A percentile compares a stretch with the other conserved stretches of the same genome.
Conservation (phyloP, 2,113 vertebrate genomes). For the Dasyurus viverrinus region DNA sequence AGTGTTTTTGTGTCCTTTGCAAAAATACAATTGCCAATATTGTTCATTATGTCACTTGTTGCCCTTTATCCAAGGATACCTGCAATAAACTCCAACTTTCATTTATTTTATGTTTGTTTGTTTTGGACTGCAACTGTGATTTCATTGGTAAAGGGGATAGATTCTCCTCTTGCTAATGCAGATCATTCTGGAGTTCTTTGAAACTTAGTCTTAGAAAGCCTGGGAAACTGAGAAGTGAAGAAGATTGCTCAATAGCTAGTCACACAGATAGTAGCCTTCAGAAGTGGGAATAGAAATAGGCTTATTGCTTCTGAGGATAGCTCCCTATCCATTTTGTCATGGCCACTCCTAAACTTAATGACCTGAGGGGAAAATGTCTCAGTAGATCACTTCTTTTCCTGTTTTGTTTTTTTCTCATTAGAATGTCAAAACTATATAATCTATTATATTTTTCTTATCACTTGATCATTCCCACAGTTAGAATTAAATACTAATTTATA, state of each 20-base stretch:
- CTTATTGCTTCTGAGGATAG: not conserved
- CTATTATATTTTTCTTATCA: not conserved
- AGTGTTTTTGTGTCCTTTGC: conserved; percentile 54
- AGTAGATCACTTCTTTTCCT: not conserved
- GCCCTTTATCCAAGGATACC: conserved; percentile 30
- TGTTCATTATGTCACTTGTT: conserved; percentile 40
- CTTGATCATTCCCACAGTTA: not conserved
- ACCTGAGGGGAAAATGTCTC: not conserved
- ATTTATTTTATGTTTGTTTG: not conserved
- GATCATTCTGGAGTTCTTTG: not conserved
- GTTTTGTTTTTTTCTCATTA: not conserved
- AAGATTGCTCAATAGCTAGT: not conserved
- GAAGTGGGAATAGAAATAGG: not conserved
- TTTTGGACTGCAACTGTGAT: not conserved
- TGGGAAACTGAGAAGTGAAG: not conserved
- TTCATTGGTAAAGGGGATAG: not conserved
- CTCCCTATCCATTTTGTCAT: not conserved
- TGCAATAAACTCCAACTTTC: conserved; percentile 42
- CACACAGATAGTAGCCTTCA: not conserved
- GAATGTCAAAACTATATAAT: not conserved
- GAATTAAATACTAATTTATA: not conserved
- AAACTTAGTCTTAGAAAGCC: not conserved
- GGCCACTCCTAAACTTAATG: not conserved
- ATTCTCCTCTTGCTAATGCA: not conserved
- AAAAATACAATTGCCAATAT: conserved; percentile 53